Evolutionary conservation across 2,797 vertebrate species (phyloP).

Genomic region (Novumbra hubbsi): DNA sequence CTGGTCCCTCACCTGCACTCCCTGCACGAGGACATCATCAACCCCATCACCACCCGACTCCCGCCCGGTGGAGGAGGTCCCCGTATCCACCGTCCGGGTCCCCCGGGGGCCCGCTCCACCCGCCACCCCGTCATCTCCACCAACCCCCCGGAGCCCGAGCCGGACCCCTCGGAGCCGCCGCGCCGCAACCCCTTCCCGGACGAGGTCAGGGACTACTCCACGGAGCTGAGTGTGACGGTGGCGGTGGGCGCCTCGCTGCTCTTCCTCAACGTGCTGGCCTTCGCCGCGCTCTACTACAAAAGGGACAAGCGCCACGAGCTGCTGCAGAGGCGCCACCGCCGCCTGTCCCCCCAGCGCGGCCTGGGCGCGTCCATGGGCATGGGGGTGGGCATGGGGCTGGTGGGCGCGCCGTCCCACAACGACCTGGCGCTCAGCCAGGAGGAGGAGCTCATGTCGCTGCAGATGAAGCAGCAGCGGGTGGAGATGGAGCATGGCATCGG

Average conservation of each 20-base stretch:
- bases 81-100: conserved; percentile 46
- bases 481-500: conserved; percentile 79
- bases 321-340: conserved; percentile 78
- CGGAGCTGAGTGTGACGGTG: conserved; percentile 90
- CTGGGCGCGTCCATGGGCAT: conserved; percentile 58
- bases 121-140: conserved; percentile 68
- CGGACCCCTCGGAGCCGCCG: conserved; percentile 68
- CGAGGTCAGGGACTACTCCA: conserved; percentile 88
- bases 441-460: conserved; percentile 91
- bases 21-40: conserved; percentile 75
- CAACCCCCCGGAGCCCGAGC: conserved; percentile 73
- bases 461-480: conserved; percentile 84
- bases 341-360: conserved; percentile 78
- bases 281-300: conserved; percentile 92
- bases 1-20: conserved; percentile 90
- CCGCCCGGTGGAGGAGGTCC: conserved; percentile 66
- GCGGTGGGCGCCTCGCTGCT: conserved; percentile 90
- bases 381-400: conserved; percentile 66
- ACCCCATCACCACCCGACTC: conserved; percentile 76
- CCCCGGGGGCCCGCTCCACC: conserved; percentile 58
- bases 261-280: conserved; percentile 91
- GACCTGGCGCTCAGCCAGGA: conserved; percentile 86
- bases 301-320: conserved; percentile 90
- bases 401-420: conserved; percentile 76
- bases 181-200: conserved; percentile 76